These are phyloP conservation scores for Talpa occidentalis DNA, from an alignment of 2,113 vertebrate species.

Conservation along the genomic window DNA sequence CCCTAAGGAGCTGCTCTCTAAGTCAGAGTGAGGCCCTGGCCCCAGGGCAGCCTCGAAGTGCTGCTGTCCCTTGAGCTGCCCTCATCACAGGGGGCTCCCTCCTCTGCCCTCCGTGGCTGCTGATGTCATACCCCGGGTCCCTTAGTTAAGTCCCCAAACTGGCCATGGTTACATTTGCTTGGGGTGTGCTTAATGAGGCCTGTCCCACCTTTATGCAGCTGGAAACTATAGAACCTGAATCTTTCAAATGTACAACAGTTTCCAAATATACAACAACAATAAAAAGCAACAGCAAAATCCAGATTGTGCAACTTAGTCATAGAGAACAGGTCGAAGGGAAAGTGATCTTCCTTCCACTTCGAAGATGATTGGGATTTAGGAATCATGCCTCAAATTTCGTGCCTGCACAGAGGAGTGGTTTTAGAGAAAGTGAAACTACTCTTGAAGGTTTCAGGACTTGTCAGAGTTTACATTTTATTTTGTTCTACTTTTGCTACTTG, in stretches of 20 bases:
- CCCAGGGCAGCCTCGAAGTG: neutral
- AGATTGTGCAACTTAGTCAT: neutral
- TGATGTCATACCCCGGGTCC: neutral
- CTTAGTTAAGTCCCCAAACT: neutral
- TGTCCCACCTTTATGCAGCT: slow-evolving; percentile 36
- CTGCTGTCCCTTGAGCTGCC: too few relatives aligned
- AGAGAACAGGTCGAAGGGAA: neutral
- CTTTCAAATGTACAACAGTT: slow-evolving; percentile 49
- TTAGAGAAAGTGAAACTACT: slow-evolving; percentile 15
- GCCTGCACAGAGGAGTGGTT: neutral
- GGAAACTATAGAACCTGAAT: slow-evolving; percentile 47
- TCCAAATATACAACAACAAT: neutral
- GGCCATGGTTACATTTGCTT: slow-evolving; percentile 3
- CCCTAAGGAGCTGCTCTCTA: neutral
- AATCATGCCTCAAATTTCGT: neutral
- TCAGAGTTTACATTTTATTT: neutral
- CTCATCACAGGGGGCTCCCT: neutral
- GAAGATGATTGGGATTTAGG: slow-evolving; percentile 44
- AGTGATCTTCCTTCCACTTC: neutral
- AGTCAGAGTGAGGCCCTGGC: neutral
- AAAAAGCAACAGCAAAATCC: neutral
- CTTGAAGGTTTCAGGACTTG: neutral
- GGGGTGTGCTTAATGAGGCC: neutral
- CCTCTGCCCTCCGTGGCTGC: neutral
- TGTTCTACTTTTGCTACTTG: slow-evolving; percentile 8